These are phyloP conservation scores for Mimachlamys varia DNA, from an alignment of 2,888 invertebrate species.

Conservation along the genomic window DNA sequence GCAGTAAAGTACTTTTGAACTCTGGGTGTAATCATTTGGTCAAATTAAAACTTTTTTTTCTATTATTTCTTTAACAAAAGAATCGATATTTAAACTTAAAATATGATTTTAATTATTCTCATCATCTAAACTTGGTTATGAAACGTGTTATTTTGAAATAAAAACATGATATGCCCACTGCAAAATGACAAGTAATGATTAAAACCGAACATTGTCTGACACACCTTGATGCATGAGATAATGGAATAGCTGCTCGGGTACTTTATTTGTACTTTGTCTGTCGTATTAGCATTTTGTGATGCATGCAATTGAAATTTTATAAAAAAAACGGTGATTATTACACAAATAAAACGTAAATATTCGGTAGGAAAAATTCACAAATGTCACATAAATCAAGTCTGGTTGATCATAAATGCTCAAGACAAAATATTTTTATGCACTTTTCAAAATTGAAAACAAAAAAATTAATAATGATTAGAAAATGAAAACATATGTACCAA, in stretches of 20 bases:
- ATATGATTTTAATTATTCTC: constrained; percentile 9
- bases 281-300: no score
- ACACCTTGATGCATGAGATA: not conserved
- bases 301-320: no score
- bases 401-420: no score
- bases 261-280: not conserved
- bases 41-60: not conserved
- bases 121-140: not conserved
- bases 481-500: no score
- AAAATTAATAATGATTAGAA: no score
- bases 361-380: no score
- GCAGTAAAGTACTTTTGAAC: not conserved
- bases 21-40: not conserved
- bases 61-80: not conserved
- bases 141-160: not conserved
- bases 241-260: not conserved
- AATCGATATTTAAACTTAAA: not conserved
- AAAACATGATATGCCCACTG: not conserved
- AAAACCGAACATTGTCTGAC: not conserved
- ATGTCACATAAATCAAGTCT: no score
- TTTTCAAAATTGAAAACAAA: no score
- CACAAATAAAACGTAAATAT: no score
- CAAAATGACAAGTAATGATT: constrained; percentile 5
- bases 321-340: no score
- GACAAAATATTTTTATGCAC: no score